Percentiles rank a stretch among this genome's conserved stretches.
phyloP scores from a whole-genome alignment of 2,797 vertebrate genomes.

The Pseudopleuronectes americanus region DNA sequence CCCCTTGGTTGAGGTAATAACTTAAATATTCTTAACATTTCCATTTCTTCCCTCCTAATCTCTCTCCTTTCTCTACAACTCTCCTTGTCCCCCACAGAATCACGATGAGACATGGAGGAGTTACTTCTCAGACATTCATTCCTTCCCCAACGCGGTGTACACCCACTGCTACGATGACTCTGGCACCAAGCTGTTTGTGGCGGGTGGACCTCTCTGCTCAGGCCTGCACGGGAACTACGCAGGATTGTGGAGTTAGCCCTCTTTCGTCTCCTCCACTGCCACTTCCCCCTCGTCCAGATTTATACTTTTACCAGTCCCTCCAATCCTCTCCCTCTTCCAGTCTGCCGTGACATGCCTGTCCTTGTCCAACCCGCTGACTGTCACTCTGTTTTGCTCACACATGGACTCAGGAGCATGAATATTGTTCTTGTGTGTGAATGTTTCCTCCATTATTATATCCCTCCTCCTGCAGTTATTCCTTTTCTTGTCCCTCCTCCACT shows the following conservation, averaged over 20 bases:
- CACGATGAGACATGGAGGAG: constrained; percentile 99
- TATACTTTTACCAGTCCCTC: constrained; percentile 45
- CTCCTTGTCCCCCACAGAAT: constrained; percentile 81
- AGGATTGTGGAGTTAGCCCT: constrained; percentile 95
- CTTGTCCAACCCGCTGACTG: constrained; percentile 21
- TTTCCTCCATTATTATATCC: constrained; percentile 38
- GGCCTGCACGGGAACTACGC: constrained; percentile 99
- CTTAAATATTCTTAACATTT: not conserved
- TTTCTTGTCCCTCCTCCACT: constrained; percentile 32
- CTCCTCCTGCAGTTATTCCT: constrained; percentile 17
- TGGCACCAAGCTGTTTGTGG: constrained; percentile 98
- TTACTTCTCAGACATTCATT: constrained; percentile 98
- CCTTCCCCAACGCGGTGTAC: constrained; percentile 98
- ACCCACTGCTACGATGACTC: constrained; percentile 99
- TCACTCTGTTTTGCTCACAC: constrained; percentile 52
- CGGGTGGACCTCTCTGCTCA: constrained; percentile 96
- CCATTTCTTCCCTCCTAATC: constrained; percentile 2
- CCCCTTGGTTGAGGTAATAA: too few relatives aligned
- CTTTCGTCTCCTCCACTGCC: constrained; percentile 18
- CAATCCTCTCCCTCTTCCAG: constrained; percentile 30
- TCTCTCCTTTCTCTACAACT: not conserved
- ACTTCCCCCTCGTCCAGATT: constrained; percentile 41
- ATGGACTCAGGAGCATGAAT: constrained; percentile 78
- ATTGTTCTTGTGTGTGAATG: constrained; percentile 62
- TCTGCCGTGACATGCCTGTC: constrained; percentile 31